These are phyloP conservation scores for Microtus californicus DNA, from an alignment of 2,797 vertebrate species.

Conservation along the genomic window DNA sequence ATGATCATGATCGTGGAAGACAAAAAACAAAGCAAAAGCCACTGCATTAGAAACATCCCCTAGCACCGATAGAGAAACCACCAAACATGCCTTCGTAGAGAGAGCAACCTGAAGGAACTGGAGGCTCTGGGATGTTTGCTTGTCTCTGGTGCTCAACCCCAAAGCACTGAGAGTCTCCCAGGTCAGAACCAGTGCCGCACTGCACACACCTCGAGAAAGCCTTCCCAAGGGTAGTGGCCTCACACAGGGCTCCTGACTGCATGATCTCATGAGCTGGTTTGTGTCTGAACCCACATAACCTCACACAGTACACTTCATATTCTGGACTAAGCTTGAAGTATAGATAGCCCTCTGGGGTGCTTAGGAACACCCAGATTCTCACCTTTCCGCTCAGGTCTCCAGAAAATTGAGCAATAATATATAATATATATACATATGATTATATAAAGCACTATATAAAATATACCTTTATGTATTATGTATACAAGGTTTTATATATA, in stretches of 20 bases:
- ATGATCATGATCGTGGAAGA: not conserved
- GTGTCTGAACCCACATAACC: not conserved
- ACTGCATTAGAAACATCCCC: not conserved
- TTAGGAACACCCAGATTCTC: not conserved
- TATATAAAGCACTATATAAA: not conserved
- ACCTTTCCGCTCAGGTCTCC: not conserved
- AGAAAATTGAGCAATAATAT: not conserved
- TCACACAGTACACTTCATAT: not conserved
- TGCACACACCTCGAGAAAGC: not conserved
- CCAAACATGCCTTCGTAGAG: not conserved
- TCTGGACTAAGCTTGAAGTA: slow-evolving; percentile 9
- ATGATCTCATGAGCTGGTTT: not conserved
- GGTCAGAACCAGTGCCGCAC: rapidly evolving
- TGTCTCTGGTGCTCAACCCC: not conserved
- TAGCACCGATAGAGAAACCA: not conserved
- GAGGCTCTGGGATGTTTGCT: not conserved
- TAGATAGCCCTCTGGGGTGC: not conserved
- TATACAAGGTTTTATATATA: not conserved
- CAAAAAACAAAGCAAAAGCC: not conserved
- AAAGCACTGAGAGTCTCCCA: not conserved
- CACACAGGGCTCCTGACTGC: not conserved
- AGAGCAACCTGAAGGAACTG: not conserved
- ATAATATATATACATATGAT: not conserved
- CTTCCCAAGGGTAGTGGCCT: not conserved
- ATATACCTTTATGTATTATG: not conserved